These are phyloP conservation scores for Archips crataeganus DNA, from an alignment of 2,888 invertebrate species.

Conservation along the genomic window DNA sequence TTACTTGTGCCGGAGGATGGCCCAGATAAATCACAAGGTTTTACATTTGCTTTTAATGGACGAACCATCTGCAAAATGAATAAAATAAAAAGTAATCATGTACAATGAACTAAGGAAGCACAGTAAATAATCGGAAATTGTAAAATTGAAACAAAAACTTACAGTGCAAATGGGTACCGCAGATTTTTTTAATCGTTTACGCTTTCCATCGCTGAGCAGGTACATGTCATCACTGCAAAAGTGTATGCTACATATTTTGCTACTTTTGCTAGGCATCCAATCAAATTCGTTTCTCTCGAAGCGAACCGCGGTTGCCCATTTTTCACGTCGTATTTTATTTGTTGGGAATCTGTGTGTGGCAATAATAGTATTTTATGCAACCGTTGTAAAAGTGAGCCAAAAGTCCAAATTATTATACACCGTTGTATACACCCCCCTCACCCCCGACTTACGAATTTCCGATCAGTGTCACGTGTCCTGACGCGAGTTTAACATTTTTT, in stretches of 20 bases:
- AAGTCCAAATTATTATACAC: too few relatives aligned
- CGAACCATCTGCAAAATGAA: too few relatives aligned
- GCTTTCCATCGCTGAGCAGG: neutral
- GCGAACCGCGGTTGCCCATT: neutral
- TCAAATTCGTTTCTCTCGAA: neutral
- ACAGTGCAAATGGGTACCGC: neutral
- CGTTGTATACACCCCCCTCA: too few relatives aligned
- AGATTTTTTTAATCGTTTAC: neutral
- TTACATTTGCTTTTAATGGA: too few relatives aligned
- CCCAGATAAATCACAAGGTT: too few relatives aligned
- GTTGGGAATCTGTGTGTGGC: neutral
- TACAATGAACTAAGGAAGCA: too few relatives aligned
- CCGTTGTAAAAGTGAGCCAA: too few relatives aligned
- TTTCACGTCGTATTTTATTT: neutral
- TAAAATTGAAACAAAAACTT: neutral
- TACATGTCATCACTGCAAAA: neutral
- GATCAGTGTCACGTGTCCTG: too few relatives aligned
- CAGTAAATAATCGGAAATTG: neutral
- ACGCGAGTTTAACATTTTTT: too few relatives aligned
- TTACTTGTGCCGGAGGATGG: too few relatives aligned
- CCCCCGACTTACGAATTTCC: too few relatives aligned
- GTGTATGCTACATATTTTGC: slow-evolving; percentile 1
- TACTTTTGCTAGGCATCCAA: neutral
- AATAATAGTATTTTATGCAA: neutral
- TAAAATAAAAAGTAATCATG: too few relatives aligned